These are phyloP conservation scores for Branchinecta lindahli DNA, from an alignment of 1,140 invertebrate genomes.

Conservation along the genomic window DNA sequence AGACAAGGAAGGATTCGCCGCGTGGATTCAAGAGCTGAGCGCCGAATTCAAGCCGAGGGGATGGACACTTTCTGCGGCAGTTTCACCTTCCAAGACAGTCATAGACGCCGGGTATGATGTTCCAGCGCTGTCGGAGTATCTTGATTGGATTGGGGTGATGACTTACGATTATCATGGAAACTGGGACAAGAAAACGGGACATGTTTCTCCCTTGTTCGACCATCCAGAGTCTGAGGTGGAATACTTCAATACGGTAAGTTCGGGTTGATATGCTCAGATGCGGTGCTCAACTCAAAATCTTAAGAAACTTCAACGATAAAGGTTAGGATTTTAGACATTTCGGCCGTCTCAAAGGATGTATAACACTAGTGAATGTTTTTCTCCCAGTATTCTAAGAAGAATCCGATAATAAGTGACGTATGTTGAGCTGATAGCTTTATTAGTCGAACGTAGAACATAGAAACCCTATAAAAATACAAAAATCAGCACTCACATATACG, in stretches of 20 bases:
- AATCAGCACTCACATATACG: too few species aligned
- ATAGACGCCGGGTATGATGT: slow-evolving; percentile 54
- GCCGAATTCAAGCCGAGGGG: slow-evolving; percentile 52
- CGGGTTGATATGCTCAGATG: neutral
- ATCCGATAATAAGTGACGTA: too few species aligned
- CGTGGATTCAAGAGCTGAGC: slow-evolving; percentile 53
- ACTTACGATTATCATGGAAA: slow-evolving; percentile 65
- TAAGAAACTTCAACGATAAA: too few species aligned
- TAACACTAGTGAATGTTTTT: too few species aligned
- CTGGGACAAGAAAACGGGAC: slow-evolving; percentile 77
- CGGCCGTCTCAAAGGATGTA: too few species aligned
- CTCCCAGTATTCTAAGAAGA: too few species aligned
- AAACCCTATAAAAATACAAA: too few species aligned
- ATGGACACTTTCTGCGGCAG: slow-evolving; percentile 39
- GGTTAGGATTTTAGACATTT: too few species aligned
- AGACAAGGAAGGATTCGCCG: slow-evolving; percentile 47
- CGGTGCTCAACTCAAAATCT: too few species aligned
- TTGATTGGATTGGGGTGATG: slow-evolving; percentile 82
- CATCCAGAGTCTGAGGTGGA: slow-evolving; percentile 51
- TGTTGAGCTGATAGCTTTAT: too few species aligned
- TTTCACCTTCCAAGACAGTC: slow-evolving; percentile 40
- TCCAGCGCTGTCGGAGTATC: slow-evolving; percentile 44
- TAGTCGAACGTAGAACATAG: too few species aligned
- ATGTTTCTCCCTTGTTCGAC: slow-evolving; percentile 63
- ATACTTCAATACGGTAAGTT: slow-evolving; percentile 54